Evolutionary conservation across 2,797 vertebrate genomes (phyloP).

Genomic region (Parauchenoglanis ngamensis): DNA sequence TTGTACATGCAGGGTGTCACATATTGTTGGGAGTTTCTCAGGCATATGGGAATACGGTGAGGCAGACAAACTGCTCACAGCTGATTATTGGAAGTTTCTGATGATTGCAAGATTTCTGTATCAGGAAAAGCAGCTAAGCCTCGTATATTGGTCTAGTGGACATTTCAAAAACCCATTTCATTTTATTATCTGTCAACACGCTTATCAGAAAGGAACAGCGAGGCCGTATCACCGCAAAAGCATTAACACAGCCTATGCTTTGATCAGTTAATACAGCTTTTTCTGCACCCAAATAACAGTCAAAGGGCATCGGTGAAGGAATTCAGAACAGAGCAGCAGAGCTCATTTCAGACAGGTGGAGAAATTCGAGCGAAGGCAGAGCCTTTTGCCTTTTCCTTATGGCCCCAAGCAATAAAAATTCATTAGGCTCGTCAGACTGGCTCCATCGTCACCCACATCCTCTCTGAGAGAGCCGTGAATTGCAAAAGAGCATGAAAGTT

Average conservation of each 20-base stretch:
- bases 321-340: neutral
- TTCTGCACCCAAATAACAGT: constrained; percentile 7
- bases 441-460: constrained; percentile 23
- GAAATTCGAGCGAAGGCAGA: neutral
- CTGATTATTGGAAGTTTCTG: neutral
- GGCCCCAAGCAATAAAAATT: constrained; percentile 47
- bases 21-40: constrained; percentile 11
- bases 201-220: constrained; percentile 21
- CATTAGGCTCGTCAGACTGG: constrained; percentile 45
- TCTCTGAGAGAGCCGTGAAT: constrained; percentile 31
- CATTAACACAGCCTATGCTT: neutral
- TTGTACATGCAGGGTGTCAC: constrained; percentile 27
- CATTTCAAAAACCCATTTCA: constrained; percentile 11
- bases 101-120: constrained; percentile 3
- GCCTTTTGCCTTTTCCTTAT: constrained; percentile 29
- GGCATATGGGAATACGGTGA: neutral
- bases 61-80: neutral
- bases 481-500: constrained; percentile 63
- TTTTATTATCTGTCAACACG: constrained; percentile 6
- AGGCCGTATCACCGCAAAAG: neutral
- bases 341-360: constrained; percentile 9
- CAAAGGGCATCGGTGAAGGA: neutral
- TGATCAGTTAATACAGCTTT: constrained; percentile 11
- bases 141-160: constrained; percentile 8
- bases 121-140: neutral